Base-by-base conservation (phyloP, 2,113 vertebrate genomes). In the Otus sunia region DNA sequence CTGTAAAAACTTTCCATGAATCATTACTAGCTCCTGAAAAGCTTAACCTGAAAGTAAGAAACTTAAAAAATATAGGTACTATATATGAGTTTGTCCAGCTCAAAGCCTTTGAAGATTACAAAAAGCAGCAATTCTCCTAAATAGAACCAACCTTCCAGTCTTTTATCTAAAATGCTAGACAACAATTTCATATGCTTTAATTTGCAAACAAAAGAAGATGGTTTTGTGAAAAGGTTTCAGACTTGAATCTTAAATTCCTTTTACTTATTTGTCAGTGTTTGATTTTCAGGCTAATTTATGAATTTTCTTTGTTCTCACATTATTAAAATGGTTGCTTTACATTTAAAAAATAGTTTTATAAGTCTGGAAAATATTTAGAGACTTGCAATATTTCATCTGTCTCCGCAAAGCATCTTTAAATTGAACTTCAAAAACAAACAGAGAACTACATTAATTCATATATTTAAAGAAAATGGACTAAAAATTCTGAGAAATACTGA, bases 221-320 rank as follows among this genome's bases (percentile, higher is more conserved):
- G 43, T 81, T 96, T 97, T 94, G 47, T 86, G 92, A 93, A 82
- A 96, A 92, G 77, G 25, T 80, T 95, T 95, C 73, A 89, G 50
- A 66, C 45, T 63, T 78, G 29, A 94, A 59, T 87, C 39, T 83
- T 73, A 64, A 86, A 91, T 86, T 93, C 56, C 15, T 84, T 91
- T 89, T 66, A 60, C 37, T 89, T 55, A 69, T 90, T 96, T 86
- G 39, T 39, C n/a, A 69, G 12, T 69, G 32, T 89, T 84, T 84
- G 23, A 82, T 79, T 92, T 92, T 60, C 49, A 87, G 69, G 45
- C 43, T 72, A 53, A 78, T 55, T 82, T 43, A 32, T 66, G 53
- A 64, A n/a, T 94, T 88, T 72, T 47, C 14, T 86, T 91, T 83
- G 39, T 71, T 92, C 39, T 79, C 58, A 43, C 20, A 50, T 64